A percentile compares a stretch with the other conserved stretches of the same genome.
Conservation (phyloP, 2,888 invertebrate genomes). For the Drosophila vallismaia region DNA sequence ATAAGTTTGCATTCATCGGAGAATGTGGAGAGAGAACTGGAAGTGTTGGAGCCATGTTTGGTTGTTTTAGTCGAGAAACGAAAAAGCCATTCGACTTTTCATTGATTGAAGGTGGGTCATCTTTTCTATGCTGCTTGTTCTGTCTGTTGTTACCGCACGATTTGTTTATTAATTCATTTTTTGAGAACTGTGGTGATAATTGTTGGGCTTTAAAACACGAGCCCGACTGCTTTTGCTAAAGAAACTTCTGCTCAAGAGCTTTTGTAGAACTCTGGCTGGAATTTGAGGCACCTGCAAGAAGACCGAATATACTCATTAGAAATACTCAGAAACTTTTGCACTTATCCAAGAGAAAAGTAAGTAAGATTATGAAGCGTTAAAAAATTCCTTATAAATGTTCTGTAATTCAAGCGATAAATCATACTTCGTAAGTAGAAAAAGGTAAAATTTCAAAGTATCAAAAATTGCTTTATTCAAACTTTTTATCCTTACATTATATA, state of each 20-base stretch:
- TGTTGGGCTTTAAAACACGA: conserved; percentile 80
- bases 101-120: conserved; percentile 36
- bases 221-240: conserved; percentile 84
- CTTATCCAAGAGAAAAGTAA: conserved; percentile 11
- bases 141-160: conserved; percentile 41
- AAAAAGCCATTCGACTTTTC: conserved; percentile 48
- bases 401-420: neutral
- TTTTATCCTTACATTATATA: conserved; percentile 23
- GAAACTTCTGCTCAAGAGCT: conserved; percentile 82
- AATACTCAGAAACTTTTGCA: neutral
- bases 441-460: conserved; percentile 34
- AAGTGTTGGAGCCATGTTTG: conserved; percentile 69
- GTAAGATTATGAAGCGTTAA: conserved; percentile 1
- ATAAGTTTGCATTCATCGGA: conserved; percentile 59
- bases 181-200: conserved; percentile 57
- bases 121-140: conserved; percentile 40
- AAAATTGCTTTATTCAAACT: conserved; percentile 32
- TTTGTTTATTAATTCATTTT: conserved; percentile 43
- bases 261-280: conserved; percentile 86
- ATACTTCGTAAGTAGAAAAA: conserved; percentile 15
- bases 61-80: conserved; percentile 47
- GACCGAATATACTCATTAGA: conserved; percentile 33
- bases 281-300: conserved; percentile 83
- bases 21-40: conserved; percentile 76
- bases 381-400: conserved; percentile 2